Percentiles rank a stretch among this genome's conserved stretches.
Conservation (phyloP, 2,888 invertebrate genomes). For the Eilema sororculum region DNA sequence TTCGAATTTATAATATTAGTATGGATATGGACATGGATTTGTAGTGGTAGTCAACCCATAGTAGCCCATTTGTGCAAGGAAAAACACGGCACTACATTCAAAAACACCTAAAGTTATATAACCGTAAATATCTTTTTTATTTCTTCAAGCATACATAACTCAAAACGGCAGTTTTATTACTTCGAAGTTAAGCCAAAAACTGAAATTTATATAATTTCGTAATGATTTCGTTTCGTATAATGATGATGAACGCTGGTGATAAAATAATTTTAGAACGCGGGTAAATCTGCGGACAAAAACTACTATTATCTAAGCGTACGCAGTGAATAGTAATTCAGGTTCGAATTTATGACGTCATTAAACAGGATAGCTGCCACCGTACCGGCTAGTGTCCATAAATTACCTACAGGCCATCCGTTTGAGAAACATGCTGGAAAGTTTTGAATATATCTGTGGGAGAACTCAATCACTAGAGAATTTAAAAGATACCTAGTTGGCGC, state of each 20-base stretch:
- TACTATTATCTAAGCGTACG: slow-evolving; percentile 14
- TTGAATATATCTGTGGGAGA: neutral
- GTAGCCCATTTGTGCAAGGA: neutral
- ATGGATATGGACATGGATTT: too few species aligned
- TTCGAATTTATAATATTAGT: too few species aligned
- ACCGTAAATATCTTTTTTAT: neutral
- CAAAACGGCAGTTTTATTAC: neutral
- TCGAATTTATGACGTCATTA: slow-evolving; percentile 42
- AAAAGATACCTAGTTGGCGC: neutral
- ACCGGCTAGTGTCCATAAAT: slow-evolving; percentile 25
- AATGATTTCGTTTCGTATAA: too few species aligned
- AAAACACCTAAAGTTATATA: neutral
- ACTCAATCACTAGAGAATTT: neutral
- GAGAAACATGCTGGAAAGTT: slow-evolving; percentile 20
- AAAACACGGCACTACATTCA: neutral
- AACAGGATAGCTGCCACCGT: slow-evolving; percentile 25
- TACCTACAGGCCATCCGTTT: neutral
- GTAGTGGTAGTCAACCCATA: too few species aligned
- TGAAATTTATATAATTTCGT: too few species aligned
- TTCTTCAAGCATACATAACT: neutral
- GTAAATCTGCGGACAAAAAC: neutral
- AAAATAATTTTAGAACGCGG: neutral
- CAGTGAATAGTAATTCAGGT: slow-evolving; percentile 11
- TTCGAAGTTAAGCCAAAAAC: neutral
- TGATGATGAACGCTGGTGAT: neutral